These are phyloP conservation scores for Heterodera schachtii DNA, from an alignment of 1,140 invertebrate species.

Conservation along the genomic window DNA sequence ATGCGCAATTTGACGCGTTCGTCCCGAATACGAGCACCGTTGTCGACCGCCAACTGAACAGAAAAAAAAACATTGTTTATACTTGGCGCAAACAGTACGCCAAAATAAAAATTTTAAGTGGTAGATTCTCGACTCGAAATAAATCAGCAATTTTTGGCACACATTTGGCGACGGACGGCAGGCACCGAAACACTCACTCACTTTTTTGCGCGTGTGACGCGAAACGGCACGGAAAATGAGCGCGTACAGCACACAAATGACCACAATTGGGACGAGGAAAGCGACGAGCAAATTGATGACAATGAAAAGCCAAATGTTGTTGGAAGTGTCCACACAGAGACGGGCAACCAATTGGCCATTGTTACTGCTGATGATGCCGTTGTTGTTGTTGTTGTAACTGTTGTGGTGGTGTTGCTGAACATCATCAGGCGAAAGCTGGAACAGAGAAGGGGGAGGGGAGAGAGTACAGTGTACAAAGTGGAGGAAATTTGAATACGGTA, in stretches of 20 bases:
- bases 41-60: constrained; percentile 6
- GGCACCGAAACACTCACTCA: constrained; percentile 77
- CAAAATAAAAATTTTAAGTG: no score
- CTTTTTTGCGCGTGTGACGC: constrained; percentile 46
- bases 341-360: constrained; percentile 32
- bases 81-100: no score
- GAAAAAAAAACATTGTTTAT: no score
- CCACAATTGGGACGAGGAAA: constrained; percentile 56
- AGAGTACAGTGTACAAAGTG: no score
- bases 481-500: no score
- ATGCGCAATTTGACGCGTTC: constrained; percentile 89
- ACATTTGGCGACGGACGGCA: constrained; percentile 52
- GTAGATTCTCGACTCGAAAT: no score
- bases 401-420: no score
- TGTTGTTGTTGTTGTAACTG: no score
- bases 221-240: constrained; percentile 58
- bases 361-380: no score
- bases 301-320: constrained; percentile 58
- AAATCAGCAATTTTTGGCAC: no score
- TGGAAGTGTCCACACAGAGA: constrained; percentile 55
- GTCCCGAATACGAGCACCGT: constrained; percentile 57
- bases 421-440: no score
- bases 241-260: constrained; percentile 58
- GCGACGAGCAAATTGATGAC: constrained; percentile 61
- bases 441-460: no score